Conservation (phyloP, 2,888 invertebrate species). For the Luperina testacea region DNA sequence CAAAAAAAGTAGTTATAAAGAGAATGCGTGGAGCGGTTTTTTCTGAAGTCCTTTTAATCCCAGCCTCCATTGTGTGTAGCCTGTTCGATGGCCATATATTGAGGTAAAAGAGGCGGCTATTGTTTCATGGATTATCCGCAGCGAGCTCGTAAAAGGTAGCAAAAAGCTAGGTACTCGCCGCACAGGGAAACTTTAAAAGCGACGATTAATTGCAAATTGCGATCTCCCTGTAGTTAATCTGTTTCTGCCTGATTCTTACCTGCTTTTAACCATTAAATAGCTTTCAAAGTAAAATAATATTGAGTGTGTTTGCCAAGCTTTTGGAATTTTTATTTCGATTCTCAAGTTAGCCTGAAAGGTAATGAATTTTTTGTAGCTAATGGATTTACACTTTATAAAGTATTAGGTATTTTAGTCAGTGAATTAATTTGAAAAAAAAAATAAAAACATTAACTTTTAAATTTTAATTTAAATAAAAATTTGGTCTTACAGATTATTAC, state of each 20-base stretch:
- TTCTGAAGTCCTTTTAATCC: constrained; percentile 42
- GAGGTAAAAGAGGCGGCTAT: constrained; percentile 61
- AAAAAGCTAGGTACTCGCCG: constrained; percentile 24
- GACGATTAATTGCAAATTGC: constrained; percentile 59
- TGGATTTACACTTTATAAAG: neutral
- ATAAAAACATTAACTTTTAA: no score
- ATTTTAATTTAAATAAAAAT: neutral
- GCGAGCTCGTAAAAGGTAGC: constrained; percentile 41
- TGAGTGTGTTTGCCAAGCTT: constrained; percentile 23
- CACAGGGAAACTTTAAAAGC: constrained; percentile 43
- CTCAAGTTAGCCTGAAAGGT: neutral
- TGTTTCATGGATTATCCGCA: constrained; percentile 64
- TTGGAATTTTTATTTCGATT: constrained; percentile 7
- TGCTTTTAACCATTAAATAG: neutral
- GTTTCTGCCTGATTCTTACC: constrained; percentile 27
- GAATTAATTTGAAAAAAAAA: neutral
- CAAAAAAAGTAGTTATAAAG: constrained; percentile 15
- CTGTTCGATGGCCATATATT: constrained; percentile 55
- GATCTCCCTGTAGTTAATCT: constrained; percentile 41
- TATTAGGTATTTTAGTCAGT: neutral
- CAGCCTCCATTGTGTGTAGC: constrained; percentile 36
- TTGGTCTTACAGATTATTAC: neutral
- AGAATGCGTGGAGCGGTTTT: constrained; percentile 20
- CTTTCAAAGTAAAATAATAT: neutral
- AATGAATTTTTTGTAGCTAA: neutral